Evolutionary conservation across 2,113 vertebrate genomes (phyloP).

Genomic region (human (Homo sapiens)): DNA sequence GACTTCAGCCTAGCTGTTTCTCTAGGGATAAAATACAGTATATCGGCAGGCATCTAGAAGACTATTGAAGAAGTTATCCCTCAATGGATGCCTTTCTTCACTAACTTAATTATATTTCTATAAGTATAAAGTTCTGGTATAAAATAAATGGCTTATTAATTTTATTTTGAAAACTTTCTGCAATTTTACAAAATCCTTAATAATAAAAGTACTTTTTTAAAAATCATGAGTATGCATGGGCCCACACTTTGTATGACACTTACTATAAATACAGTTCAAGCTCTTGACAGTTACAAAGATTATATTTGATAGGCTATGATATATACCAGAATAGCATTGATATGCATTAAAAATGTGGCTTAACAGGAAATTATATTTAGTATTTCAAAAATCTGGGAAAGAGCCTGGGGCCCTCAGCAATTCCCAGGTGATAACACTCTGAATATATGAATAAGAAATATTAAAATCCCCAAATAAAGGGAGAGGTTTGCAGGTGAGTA

Average conservation of each 20-base stretch:
- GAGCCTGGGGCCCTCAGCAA: background rate
- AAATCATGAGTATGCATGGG: too few species aligned
- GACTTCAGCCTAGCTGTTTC: background rate
- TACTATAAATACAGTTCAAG: background rate
- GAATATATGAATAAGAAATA: background rate
- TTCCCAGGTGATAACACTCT: background rate
- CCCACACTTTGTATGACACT: background rate
- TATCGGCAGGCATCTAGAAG: background rate
- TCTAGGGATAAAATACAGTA: background rate
- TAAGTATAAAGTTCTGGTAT: background rate
- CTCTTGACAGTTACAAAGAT: background rate
- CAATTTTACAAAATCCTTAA: background rate
- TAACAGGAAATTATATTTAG: background rate
- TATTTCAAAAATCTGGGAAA: background rate
- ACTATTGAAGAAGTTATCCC: background rate
- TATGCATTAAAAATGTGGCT: background rate
- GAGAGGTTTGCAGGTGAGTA: background rate
- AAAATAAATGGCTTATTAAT: too few species aligned
- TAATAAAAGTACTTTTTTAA: background rate
- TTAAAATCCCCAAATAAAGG: background rate
- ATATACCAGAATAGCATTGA: background rate
- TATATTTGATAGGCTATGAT: background rate
- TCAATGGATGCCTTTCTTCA: background rate
- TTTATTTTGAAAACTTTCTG: background rate
- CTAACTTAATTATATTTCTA: background rate